These are phyloP conservation scores for Amphiprion clarkii DNA, from an alignment of 2,797 vertebrate species.

Conservation along the genomic window DNA sequence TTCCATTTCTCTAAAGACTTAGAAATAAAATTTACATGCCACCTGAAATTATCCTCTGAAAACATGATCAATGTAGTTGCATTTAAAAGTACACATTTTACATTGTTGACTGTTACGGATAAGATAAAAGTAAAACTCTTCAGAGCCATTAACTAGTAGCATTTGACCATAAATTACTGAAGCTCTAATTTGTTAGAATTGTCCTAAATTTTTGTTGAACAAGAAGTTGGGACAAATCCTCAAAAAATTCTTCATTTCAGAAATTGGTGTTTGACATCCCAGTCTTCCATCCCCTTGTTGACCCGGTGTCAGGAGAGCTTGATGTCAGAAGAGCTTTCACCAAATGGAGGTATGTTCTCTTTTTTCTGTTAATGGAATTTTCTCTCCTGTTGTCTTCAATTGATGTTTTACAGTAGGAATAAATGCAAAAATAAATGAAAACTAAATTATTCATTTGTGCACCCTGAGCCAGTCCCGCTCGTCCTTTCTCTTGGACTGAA, in stretches of 20 bases:
- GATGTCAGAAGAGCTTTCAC: slow-evolving; percentile 97
- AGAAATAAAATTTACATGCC: not conserved
- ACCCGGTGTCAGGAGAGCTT: slow-evolving; percentile 95
- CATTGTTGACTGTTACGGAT: not conserved
- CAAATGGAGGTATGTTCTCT: slow-evolving; percentile 93
- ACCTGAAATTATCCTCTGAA: not conserved
- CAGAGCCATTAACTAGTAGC: not conserved
- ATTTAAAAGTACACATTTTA: not conserved
- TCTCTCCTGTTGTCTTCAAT: not conserved
- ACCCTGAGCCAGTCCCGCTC: not conserved
- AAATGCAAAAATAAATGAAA: not conserved
- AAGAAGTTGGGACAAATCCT: not conserved
- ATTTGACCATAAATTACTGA: not conserved
- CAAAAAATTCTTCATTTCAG: slow-evolving; percentile 75
- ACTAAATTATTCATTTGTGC: not conserved
- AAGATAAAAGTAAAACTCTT: not conserved
- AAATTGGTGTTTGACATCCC: slow-evolving; percentile 97
- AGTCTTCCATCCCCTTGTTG: slow-evolving; percentile 96
- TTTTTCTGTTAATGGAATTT: not conserved
- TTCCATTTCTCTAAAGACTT: not conserved
- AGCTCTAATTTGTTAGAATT: not conserved
- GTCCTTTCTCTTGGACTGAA: not conserved
- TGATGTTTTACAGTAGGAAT: not conserved
- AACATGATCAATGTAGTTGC: not conserved
- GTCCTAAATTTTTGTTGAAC: not conserved